These are phyloP conservation scores for Poicephalus meyeri DNA, from an alignment of 2,113 vertebrate species.

Conservation along the genomic window DNA sequence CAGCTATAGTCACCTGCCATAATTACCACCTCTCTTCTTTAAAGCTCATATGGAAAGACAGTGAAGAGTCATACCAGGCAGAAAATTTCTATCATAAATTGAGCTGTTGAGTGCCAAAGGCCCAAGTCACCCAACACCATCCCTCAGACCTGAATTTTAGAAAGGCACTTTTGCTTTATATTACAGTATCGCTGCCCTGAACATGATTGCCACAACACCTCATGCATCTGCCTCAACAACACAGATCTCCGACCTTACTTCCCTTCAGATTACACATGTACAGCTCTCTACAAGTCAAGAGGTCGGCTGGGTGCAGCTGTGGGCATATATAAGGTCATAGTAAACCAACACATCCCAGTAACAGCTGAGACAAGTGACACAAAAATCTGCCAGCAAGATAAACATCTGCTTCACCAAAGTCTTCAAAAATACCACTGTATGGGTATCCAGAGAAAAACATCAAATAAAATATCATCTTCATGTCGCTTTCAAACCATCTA, in stretches of 20 bases:
- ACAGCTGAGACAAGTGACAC: not conserved
- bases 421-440: not conserved
- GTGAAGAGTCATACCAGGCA: not conserved
- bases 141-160: not conserved
- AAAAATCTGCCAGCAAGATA: not conserved
- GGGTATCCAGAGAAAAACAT: not conserved
- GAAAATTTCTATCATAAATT: not conserved
- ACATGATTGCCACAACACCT: not conserved
- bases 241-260: not conserved
- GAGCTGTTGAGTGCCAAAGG: not conserved
- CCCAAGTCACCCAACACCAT: not conserved
- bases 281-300: not conserved
- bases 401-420: not conserved
- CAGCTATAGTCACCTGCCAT: not conserved
- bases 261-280: not conserved
- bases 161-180: not conserved
- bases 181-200: not conserved
- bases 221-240: not conserved
- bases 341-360: not conserved
- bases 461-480: slow-evolving; percentile 35
- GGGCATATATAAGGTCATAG: not conserved
- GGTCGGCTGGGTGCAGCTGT: accelerated
- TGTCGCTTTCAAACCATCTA: slow-evolving; percentile 29
- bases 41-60: not conserved
- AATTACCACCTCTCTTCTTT: not conserved